phyloP scores from a whole-genome alignment of 2,113 vertebrate species.

The Guaruba guarouba region DNA sequence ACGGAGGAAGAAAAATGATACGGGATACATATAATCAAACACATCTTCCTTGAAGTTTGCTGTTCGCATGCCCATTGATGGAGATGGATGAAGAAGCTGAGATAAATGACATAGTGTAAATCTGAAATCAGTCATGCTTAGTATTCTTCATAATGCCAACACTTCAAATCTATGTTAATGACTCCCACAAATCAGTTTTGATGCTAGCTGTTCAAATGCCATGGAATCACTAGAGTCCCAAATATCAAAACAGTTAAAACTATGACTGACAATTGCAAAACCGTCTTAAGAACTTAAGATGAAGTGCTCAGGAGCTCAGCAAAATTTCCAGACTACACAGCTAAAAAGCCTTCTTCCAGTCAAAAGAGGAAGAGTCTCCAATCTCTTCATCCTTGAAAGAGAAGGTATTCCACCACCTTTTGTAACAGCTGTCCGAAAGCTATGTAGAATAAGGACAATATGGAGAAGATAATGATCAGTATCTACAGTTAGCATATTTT shows the following conservation, averaged over 20 bases:
- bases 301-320: background rate
- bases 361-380: background rate
- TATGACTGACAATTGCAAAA: background rate
- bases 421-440: background rate
- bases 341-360: background rate
- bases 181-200: background rate
- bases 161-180: background rate
- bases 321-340: background rate
- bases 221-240: background rate
- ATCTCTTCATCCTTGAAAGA: background rate
- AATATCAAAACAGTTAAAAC: background rate
- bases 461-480: background rate
- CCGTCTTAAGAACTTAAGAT: background rate
- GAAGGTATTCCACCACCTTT: background rate
- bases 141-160: background rate
- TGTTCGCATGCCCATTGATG: background rate
- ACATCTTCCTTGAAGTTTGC: background rate
- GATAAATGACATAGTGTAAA: background rate
- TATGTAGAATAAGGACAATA: background rate
- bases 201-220: background rate
- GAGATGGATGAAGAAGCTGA: background rate
- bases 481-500: background rate
- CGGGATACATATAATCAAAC: background rate
- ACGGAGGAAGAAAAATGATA: background rate
- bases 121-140: background rate